Percentiles rank a stretch among this genome's conserved stretches.
phyloP scores from a whole-genome alignment of 1,140 invertebrate genomes.

The Neoseiulus cucumeris region DNA sequence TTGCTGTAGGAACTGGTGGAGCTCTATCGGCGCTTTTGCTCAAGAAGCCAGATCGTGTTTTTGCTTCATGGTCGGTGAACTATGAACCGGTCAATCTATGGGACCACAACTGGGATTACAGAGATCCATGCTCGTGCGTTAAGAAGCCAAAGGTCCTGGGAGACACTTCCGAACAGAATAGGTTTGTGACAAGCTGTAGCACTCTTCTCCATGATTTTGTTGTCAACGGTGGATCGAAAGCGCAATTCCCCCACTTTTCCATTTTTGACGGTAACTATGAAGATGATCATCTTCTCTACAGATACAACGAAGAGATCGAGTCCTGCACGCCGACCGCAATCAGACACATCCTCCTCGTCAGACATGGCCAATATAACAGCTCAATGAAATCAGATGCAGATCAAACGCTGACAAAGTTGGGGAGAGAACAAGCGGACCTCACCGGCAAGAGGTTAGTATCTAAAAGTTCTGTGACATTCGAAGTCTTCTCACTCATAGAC shows the following conservation, averaged over 20 bases:
- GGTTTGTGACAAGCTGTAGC: neutral
- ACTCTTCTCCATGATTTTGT: neutral
- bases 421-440: slow-evolving; percentile 55
- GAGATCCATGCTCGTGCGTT: neutral
- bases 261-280: too few species aligned
- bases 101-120: slow-evolving; percentile 5
- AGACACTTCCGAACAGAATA: neutral
- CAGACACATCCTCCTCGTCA: slow-evolving; percentile 66
- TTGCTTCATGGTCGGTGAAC: neutral
- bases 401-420: slow-evolving; percentile 52
- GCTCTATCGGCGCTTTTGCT: neutral
- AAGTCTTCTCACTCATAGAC: too few species aligned
- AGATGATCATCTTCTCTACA: neutral
- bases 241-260: too few species aligned
- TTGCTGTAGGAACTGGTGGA: neutral
- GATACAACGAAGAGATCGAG: slow-evolving; percentile 19
- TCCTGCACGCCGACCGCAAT: slow-evolving; percentile 42
- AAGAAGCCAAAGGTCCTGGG: neutral
- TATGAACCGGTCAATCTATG: neutral
- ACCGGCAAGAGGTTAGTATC: slow-evolving; percentile 47
- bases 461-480: too few species aligned
- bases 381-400: slow-evolving; percentile 49
- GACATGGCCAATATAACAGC: slow-evolving; percentile 82
- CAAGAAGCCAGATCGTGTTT: neutral
- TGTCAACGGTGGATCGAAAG: too few species aligned